These are phyloP conservation scores for Aleiodes sp. DNA, from an alignment of 1,140 invertebrate genomes.

Conservation along the genomic window DNA sequence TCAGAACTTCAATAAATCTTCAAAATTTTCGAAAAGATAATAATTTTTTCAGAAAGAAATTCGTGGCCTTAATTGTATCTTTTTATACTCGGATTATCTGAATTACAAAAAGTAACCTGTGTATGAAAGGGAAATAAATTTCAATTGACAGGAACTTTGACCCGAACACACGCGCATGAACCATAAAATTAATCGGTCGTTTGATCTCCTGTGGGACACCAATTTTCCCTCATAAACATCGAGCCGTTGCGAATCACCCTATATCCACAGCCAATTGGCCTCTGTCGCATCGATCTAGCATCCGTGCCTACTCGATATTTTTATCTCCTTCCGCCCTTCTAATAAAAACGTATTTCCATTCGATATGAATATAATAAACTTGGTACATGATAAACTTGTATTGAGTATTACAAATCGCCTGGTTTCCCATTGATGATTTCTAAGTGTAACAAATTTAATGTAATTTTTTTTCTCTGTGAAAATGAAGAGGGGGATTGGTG, in stretches of 20 bases:
- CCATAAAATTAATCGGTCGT: constrained; percentile 43
- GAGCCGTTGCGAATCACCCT: constrained; percentile 33
- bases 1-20: background rate
- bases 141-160: constrained; percentile 1
- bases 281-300: no score
- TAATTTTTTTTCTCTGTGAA: constrained; percentile 1
- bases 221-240: constrained; percentile 42
- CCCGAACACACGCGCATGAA: constrained; percentile 18
- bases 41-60: background rate
- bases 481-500: constrained; percentile 22
- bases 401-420: constrained; percentile 9
- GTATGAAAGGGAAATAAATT: background rate
- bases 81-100: background rate
- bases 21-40: background rate
- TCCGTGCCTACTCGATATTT: constrained; percentile 6
- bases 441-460: constrained; percentile 4
- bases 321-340: background rate
- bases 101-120: constrained; percentile 14
- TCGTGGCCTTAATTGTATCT: background rate
- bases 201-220: constrained; percentile 47
- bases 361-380: constrained; percentile 27
- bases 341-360: background rate
- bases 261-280: constrained; percentile 11
- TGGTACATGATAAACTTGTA: background rate
- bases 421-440: background rate